Conservation (phyloP, 1,140 invertebrate species). For the Ceratosolen solmsi region DNA sequence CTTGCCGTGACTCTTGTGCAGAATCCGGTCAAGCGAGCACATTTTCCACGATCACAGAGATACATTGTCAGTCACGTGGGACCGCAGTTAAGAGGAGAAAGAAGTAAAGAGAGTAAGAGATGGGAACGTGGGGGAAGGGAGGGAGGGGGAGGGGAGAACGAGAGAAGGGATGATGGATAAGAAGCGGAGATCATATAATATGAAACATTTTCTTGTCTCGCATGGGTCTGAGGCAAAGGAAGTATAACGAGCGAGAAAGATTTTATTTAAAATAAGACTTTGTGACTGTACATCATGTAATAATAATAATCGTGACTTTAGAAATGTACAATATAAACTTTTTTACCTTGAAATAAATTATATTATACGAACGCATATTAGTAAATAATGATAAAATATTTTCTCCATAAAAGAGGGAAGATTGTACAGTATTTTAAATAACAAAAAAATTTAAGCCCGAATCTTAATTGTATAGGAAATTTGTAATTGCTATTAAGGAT, state of each 20-base stretch:
- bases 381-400: no score
- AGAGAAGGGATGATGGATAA: background rate
- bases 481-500: no score
- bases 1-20: background rate
- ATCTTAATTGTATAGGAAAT: no score
- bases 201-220: background rate
- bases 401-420: no score
- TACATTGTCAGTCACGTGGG: background rate
- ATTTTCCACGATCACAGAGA: slow-evolving; percentile 1
- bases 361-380: no score
- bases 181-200: background rate
- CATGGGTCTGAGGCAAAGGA: background rate
- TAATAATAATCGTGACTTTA: no score
- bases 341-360: no score
- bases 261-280: background rate
- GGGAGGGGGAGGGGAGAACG: background rate
- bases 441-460: no score
- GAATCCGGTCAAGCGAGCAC: background rate
- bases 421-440: no score
- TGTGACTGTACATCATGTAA: background rate
- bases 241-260: background rate
- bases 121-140: background rate
- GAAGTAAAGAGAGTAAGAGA: background rate
- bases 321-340: no score
- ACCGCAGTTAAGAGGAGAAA: background rate